Evolutionary conservation across 2,113 vertebrate genomes (phyloP), one percentile per base, ranked within the genome.

Genomic region (Orycteropus afer): DNA sequence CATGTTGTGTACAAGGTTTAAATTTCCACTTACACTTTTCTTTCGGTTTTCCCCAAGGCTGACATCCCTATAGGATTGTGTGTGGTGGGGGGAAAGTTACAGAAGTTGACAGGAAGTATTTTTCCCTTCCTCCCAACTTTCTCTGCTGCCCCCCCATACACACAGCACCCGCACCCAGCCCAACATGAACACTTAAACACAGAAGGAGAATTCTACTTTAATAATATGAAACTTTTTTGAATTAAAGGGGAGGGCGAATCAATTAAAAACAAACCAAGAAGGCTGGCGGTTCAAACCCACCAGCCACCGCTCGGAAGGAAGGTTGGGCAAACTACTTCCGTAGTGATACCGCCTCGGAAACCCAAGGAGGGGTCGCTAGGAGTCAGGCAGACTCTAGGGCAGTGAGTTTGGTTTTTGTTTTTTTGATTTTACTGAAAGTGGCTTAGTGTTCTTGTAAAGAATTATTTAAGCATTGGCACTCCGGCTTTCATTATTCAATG

Each of bases 211-310:
- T 47, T 77, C 22, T n/a, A 37, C 91, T 96, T 95, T 89, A 95
- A 93, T 87, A 57, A 74, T 91, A 84, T 17, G 81, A 94, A 97
- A 93, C 89, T 96, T 97, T 90, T 96, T 71, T 93, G 63, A 81
- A 91, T 79, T 73, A 96, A 97, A 96, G 61, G 71, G 4, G 91
- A 97, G 88, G 93, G 90, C 7, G 61, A 32, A 11, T 22, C 49
- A 98, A 97, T 98, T 96, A 97, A 97, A 98, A 97, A 71, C 32
- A 61, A n/a, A n/a, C n/a, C n/a, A n/a, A n/a, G n/a, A n/a, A n/a
- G n/a, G n/a, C n/a, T n/a, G n/a, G n/a, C n/a, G n/a, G n/a, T n/a
- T n/a, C n/a, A n/a, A n/a, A n/a, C n/a, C n/a, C n/a, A n/a, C n/a
- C n/a, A n/a, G n/a, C n/a, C n/a, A n/a, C n/a, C n/a, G n/a, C n/a